phyloP scores from a whole-genome alignment of 2,888 invertebrate genomes.

The Paralinhomoeus sp. region DNA sequence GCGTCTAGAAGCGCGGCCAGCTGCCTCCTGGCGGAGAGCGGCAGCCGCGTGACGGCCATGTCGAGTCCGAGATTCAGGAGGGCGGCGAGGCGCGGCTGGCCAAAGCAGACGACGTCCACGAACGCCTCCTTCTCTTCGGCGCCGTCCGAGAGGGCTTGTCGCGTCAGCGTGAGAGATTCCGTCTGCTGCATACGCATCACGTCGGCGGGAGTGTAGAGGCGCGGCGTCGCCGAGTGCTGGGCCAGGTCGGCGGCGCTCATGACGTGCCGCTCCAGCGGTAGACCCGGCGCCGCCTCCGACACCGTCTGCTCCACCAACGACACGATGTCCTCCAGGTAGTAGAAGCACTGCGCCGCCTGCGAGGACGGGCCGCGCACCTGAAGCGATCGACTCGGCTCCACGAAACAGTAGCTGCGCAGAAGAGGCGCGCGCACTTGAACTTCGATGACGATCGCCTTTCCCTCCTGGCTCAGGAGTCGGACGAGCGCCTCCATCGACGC shows the following conservation, averaged over 20 bases:
- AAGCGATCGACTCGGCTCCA: background rate
- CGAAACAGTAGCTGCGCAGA: background rate
- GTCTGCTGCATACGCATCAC: constrained; percentile 29
- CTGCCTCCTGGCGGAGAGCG: constrained; percentile 35
- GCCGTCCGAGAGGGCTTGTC: background rate
- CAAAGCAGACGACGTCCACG: constrained; percentile 37
- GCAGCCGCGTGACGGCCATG: constrained; percentile 37
- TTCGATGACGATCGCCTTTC: constrained; percentile 35
- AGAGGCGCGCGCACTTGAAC: constrained; percentile 36
- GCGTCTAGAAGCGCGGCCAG: constrained; percentile 33
- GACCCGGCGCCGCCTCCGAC: constrained; percentile 42
- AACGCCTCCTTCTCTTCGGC: constrained; percentile 15
- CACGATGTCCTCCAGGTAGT: constrained; percentile 40
- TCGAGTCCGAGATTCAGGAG: constrained; percentile 35
- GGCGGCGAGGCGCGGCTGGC: constrained; percentile 31
- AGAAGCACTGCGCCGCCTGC: constrained; percentile 31
- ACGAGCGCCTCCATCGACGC: constrained; percentile 42
- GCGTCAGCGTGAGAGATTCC: constrained; percentile 25
- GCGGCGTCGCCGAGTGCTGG: constrained; percentile 21
- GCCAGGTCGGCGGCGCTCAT: constrained; percentile 40
- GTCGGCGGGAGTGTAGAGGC: constrained; percentile 15
- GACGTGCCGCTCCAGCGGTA: constrained; percentile 41
- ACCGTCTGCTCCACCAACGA: constrained; percentile 32
- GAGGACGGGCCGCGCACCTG: constrained; percentile 27
- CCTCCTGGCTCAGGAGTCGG: constrained; percentile 19